These are phyloP conservation scores for Rhincodon typus DNA, from an alignment of 2,797 vertebrate genomes.

Conservation along the genomic window DNA sequence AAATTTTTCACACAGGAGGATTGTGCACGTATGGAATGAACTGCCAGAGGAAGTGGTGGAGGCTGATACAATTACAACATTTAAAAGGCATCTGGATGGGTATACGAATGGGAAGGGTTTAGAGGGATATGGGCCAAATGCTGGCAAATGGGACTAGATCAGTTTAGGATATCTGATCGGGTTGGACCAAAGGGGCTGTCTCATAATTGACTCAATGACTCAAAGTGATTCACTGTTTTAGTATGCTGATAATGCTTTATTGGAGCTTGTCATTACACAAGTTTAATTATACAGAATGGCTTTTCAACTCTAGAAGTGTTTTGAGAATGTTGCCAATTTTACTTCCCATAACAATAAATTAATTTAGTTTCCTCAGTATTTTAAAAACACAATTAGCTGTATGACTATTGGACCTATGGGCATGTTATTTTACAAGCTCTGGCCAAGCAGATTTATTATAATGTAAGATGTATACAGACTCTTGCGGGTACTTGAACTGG, in stretches of 20 bases:
- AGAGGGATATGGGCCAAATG: too few relatives aligned
- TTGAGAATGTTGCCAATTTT: not conserved
- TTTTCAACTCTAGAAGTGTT: not conserved
- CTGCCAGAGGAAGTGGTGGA: too few relatives aligned
- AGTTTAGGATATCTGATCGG: too few relatives aligned
- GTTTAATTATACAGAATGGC: not conserved
- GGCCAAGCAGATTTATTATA: not conserved
- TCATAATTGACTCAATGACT: not conserved
- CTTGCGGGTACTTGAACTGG: not conserved
- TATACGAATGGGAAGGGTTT: too few relatives aligned
- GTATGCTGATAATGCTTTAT: not conserved
- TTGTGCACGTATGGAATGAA: too few relatives aligned
- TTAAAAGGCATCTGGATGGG: too few relatives aligned
- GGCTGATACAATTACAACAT: too few relatives aligned
- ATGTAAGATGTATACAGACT: not conserved
- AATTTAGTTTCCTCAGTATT: not conserved
- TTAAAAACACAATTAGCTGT: not conserved
- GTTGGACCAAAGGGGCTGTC: too few relatives aligned
- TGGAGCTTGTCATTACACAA: not conserved
- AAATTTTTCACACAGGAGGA: too few relatives aligned
- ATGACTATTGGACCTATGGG: not conserved
- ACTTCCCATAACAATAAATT: not conserved
- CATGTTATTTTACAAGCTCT: not conserved
- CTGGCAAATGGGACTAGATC: too few relatives aligned
- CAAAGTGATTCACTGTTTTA: not conserved